Percentiles rank a stretch among this genome's conserved stretches.
Evolutionary conservation across 1,140 invertebrate genomes (phyloP).

Genomic region (Chymomyza costata): DNA sequence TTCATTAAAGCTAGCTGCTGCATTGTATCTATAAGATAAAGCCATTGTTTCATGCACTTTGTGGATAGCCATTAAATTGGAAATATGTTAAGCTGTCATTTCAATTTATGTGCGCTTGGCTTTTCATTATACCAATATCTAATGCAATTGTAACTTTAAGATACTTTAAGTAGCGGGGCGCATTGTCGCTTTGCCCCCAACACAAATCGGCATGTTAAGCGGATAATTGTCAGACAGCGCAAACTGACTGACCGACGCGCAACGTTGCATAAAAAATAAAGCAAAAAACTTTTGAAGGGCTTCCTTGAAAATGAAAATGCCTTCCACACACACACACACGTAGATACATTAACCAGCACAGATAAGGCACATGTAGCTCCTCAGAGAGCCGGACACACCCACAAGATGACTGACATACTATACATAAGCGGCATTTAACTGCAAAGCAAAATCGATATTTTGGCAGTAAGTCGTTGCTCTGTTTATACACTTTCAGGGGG

Average conservation of each 20-base stretch:
- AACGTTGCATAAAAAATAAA: slow-evolving; percentile 45
- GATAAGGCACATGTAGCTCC: slow-evolving; percentile 13
- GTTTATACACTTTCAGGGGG: too few relatives aligned
- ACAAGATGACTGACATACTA: slow-evolving; percentile 5
- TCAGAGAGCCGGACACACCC: too few relatives aligned
- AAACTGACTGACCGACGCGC: slow-evolving; percentile 13
- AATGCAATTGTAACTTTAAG: slow-evolving; percentile 57
- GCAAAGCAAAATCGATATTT: slow-evolving; percentile 1
- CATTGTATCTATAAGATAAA: slow-evolving; percentile 38
- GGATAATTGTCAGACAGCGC: slow-evolving; percentile 51
- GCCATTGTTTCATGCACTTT: slow-evolving; percentile 31
- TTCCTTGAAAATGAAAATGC: slow-evolving; percentile 48
- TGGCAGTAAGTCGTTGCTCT: slow-evolving; percentile 1
- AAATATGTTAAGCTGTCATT: slow-evolving; percentile 27
- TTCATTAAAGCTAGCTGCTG: slow-evolving; percentile 44
- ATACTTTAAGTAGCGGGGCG: slow-evolving; percentile 48
- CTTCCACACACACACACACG: slow-evolving; percentile 20
- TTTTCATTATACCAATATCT: slow-evolving; percentile 11
- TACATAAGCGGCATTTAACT: slow-evolving; percentile 7
- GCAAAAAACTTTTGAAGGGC: slow-evolving; percentile 70
- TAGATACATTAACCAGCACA: slow-evolving; percentile 7
- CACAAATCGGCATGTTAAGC: slow-evolving; percentile 49
- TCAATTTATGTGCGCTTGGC: slow-evolving; percentile 11
- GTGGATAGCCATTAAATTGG: slow-evolving; percentile 51
- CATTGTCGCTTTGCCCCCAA: slow-evolving; percentile 58